Evolutionary conservation across 2,888 invertebrate species (phyloP), one percentile per base, ranked within the genome.

Genomic region (Calliopum simillimum): DNA sequence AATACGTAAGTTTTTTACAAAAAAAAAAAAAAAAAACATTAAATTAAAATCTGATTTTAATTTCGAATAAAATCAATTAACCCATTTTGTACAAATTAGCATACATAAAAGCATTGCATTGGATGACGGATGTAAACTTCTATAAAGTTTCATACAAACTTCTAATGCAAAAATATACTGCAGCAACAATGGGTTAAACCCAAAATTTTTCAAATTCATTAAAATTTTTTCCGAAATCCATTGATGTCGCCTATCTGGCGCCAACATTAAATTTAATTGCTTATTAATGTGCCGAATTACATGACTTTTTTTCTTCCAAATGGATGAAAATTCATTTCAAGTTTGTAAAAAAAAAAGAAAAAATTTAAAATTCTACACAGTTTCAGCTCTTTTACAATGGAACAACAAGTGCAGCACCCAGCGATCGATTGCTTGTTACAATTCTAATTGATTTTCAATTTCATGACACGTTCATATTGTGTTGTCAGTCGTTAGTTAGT

Each of bases 261-360:
- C 73, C 71, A 71, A 56, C 44, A 59, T 69, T 68, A 11, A 53
- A 64, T 63, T 68, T 73, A 67, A 73, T 73, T 44, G 69, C 33
- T 73, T 71, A 53, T 73, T 73, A 73, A 73, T 71, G 69, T 70
- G 66, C 23, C 49, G 49, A 55, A 56, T 61, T 59, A 53, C 61
- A 68, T 62, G 64, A 53, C 19, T 47, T 12, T n/a, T 47, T 61
- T 19, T 23, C 21, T 4, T 11, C 3, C 23, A 19, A 13, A 55
- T 14, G 33, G 25, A n/a, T n/a, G n/a, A 56, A 55, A 19, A 63
- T 14, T 23, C 46, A 63, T 11, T 47, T 58, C 1, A 51, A 68
- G 16, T 16, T 16, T 23, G 46, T 21, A 3, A 49, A 56, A 13
- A 4, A 25, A 43, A 59, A 68, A 49, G 43, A 3, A 68, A n/a